Conservation (phyloP, 2,797 vertebrate genomes). For the Apogon hyalosoma region DNA sequence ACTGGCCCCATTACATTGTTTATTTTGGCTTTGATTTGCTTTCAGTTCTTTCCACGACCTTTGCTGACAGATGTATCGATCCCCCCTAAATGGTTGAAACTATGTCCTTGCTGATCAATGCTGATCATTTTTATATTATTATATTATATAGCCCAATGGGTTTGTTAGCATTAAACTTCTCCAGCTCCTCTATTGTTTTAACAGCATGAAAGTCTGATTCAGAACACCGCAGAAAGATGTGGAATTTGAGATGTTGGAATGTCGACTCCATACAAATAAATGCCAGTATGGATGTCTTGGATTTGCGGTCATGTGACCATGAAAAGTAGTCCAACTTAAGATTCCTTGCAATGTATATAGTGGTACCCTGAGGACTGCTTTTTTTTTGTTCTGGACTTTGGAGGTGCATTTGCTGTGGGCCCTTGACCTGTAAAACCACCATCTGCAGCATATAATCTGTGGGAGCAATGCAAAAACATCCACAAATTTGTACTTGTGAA, state of each 20-base stretch:
- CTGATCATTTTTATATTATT: background rate
- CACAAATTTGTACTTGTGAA: too few relatives aligned
- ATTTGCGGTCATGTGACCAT: constrained; percentile 9
- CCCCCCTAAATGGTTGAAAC: constrained; percentile 18
- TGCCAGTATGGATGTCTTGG: constrained; percentile 7
- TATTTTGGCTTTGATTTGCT: background rate
- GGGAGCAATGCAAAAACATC: too few relatives aligned
- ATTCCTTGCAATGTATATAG: background rate
- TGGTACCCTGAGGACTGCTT: background rate
- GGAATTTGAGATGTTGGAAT: background rate
- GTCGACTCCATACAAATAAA: constrained; percentile 28
- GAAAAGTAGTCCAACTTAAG: background rate
- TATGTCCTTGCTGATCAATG: background rate
- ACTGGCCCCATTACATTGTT: background rate
- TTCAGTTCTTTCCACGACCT: background rate
- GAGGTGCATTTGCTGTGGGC: too few relatives aligned
- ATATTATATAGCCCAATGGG: background rate
- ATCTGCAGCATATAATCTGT: too few relatives aligned
- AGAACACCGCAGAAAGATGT: background rate
- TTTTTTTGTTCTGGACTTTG: too few relatives aligned
- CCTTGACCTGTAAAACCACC: too few relatives aligned
- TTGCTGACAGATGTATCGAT: constrained; percentile 9
- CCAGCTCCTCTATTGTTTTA: background rate
- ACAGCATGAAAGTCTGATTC: background rate
- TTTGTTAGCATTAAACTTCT: background rate